Base-by-base conservation (phyloP, 2,113 vertebrate genomes). In the Alaudala cheleensis region DNA sequence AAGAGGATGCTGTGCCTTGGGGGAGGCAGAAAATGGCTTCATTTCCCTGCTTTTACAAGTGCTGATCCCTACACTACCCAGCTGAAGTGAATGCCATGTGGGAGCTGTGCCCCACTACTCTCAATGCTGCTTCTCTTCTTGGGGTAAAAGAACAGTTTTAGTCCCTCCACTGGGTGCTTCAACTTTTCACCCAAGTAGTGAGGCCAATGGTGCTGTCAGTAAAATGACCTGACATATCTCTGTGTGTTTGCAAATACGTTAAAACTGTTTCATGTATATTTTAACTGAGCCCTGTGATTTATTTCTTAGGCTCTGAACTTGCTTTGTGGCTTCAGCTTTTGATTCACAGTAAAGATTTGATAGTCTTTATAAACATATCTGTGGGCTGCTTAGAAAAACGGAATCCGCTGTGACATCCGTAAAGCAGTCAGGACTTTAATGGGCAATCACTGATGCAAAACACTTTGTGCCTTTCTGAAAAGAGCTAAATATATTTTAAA, bases 1-100 rank as follows among this genome's bases (percentile, higher is more conserved):
- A 58, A 53, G 78, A 76, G 82, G 62, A 34, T 65, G 15, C 66
- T 39, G 67, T 54, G 79, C 5, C 60, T 57, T 25, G 67, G 81
- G 44, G 31, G 37, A 88, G n/a, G 34, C 49, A 22, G 67, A 47
- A 70, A 81, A 56, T 76, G 73, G 85, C 79, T 88, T 86, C 0
- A 4, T 70, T 73, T 73, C 72, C 64, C 65, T 85, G 47, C 73
- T 53, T 54, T 49, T 49, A 14, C 64, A 31, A 64, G 60, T 21
- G 33, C 64, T 74, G 67, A 86, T 77, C 57, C n/a, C 42, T 25
- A 6, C 2, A 12, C 56, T 7, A 60, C 69, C 44, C 51, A 65
- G 65, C 56, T 65, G 40, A 47, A 58, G 39, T 1, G 0, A 25
- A 4, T 4, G 2, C 33, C 0, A 0, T 29, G 57, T 65, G 85